Conservation (phyloP, 2,797 vertebrate genomes). For the Characodon lateralis region DNA sequence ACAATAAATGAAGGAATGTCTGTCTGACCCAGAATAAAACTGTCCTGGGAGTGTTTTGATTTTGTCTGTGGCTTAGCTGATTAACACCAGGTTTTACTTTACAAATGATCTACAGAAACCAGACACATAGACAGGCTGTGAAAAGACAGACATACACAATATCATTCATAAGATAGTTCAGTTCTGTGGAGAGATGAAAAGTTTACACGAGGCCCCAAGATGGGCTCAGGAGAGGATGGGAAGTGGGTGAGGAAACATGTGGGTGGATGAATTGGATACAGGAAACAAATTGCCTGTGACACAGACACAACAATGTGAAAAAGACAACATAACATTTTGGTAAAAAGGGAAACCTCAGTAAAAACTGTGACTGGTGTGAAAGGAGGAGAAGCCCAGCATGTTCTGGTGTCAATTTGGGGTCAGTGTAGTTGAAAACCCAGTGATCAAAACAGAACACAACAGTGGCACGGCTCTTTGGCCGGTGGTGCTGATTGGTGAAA, state of each 20-base stretch:
- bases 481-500: constrained; percentile 53
- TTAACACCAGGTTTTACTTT: constrained; percentile 30
- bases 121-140: constrained; percentile 27
- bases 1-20: neutral
- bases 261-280: constrained; percentile 23
- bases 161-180: constrained; percentile 12
- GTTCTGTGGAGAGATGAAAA: constrained; percentile 24
- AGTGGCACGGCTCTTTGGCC: constrained; percentile 29
- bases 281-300: constrained; percentile 25
- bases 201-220: constrained; percentile 27
- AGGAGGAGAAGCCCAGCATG: constrained; percentile 14
- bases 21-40: neutral
- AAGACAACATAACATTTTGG: constrained; percentile 40
- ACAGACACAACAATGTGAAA: constrained; percentile 35
- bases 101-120: constrained; percentile 29
- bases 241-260: constrained; percentile 47
- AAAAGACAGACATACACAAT: constrained; percentile 6
- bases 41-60: constrained; percentile 6
- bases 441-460: constrained; percentile 32
- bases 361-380: constrained; percentile 51
- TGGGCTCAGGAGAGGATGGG: constrained; percentile 25
- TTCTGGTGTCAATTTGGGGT: constrained; percentile 30
- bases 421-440: constrained; percentile 32
- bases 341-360: constrained; percentile 29
- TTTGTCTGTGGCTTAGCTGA: constrained; percentile 44